phyloP scores from a whole-genome alignment of 2,113 vertebrate genomes.

The Anarrhichthys ocellatus region DNA sequence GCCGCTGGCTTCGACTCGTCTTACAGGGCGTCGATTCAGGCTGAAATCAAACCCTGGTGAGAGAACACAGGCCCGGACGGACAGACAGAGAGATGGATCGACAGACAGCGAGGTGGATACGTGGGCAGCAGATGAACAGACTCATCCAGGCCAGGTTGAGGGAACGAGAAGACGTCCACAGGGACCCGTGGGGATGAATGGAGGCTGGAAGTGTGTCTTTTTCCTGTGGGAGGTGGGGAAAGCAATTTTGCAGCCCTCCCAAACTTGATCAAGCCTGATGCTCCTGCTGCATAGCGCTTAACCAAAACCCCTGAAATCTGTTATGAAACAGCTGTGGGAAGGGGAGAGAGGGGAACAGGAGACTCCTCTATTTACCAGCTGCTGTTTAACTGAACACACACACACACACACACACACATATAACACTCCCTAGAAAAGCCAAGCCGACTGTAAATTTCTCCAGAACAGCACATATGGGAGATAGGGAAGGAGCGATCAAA shows the following conservation, averaged over 20 bases:
- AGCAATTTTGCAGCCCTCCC: conserved; percentile 9
- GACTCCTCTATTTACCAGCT: conserved; percentile 70
- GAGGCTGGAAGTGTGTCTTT: conserved; percentile 66
- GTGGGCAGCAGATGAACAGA: conserved; percentile 38
- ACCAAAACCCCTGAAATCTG: conserved; percentile 60
- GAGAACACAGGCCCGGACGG: conserved; percentile 70
- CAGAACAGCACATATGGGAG: conserved; percentile 55
- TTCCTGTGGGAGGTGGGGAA: conserved; percentile 42
- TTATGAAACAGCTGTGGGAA: conserved; percentile 43
- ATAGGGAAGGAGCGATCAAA: conserved; percentile 20
- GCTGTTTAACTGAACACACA: conserved; percentile 48
- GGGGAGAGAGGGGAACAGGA: conserved; percentile 49
- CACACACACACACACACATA: conserved; percentile 33
- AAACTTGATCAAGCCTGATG: conserved; percentile 36
- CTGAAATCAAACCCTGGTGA: conserved; percentile 83
- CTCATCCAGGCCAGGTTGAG: conserved; percentile 59
- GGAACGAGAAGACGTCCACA: conserved; percentile 59
- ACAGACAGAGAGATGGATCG: conserved; percentile 69
- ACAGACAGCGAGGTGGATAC: conserved; percentile 58
- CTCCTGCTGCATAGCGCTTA: not conserved
- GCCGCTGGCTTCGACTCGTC: conserved; percentile 78
- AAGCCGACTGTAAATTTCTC: conserved; percentile 33
- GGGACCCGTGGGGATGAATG: conserved; percentile 61
- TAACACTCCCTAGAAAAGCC: conserved; percentile 44
- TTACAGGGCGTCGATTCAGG: conserved; percentile 84